A percentile compares a stretch with the other conserved stretches of the same genome.
These are phyloP conservation scores for Odontomyia ornata DNA, from an alignment of 2,888 invertebrate genomes.

Conservation along the genomic window DNA sequence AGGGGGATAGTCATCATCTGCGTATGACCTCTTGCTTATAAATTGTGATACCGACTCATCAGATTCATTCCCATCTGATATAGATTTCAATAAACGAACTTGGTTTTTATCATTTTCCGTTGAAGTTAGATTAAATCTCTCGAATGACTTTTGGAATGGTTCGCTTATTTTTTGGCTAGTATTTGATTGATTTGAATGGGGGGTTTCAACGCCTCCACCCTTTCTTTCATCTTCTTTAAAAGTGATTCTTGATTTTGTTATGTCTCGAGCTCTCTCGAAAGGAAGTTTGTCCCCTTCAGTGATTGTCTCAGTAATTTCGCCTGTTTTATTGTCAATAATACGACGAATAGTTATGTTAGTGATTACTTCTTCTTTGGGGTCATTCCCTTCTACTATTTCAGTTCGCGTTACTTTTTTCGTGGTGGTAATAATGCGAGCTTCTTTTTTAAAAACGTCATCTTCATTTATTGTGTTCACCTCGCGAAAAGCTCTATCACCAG, in stretches of 20 bases:
- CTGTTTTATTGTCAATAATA: slow-evolving; percentile 8
- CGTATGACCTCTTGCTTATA: neutral
- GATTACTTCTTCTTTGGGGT: neutral
- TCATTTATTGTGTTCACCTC: slow-evolving; percentile 29
- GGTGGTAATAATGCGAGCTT: neutral
- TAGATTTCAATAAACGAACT: no score
- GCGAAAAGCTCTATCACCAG: neutral
- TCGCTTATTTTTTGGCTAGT: no score
- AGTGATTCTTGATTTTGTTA: no score
- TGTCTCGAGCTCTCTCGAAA: neutral
- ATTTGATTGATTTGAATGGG: no score
- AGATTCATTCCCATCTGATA: neutral
- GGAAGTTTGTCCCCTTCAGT: neutral
- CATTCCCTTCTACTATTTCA: neutral
- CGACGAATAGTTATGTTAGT: slow-evolving; percentile 25
- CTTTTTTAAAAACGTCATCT: neutral
- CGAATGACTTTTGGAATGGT: no score
- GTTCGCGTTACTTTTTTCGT: slow-evolving; percentile 15
- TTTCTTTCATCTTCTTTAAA: no score
- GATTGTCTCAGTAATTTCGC: neutral
- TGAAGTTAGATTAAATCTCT: no score
- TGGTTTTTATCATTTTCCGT: no score
- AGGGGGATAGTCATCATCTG: neutral
- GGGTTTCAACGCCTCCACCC: no score
- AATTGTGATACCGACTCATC: neutral